Evolutionary conservation across 2,888 invertebrate genomes (phyloP).

Genomic region (Drosophila incognita): DNA sequence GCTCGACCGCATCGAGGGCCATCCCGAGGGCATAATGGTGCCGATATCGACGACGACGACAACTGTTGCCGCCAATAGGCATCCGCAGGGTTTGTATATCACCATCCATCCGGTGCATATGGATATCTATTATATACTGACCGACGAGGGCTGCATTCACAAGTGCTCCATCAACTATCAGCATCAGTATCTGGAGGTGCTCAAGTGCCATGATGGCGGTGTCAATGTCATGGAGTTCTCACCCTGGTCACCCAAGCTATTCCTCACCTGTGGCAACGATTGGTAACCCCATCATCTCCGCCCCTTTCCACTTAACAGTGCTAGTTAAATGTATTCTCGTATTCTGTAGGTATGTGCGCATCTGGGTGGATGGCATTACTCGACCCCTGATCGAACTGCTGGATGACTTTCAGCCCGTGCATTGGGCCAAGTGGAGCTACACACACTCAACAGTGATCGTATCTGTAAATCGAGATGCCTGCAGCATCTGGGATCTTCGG

Average conservation of each 20-base stretch:
- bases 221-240: conserved; percentile 90
- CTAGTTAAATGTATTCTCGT: not conserved
- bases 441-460: conserved; percentile 90
- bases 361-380: conserved; percentile 91
- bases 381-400: conserved; percentile 87
- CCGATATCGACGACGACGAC: conserved; percentile 27
- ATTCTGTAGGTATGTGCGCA: conserved; percentile 86
- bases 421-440: conserved; percentile 90
- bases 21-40: conserved; percentile 87
- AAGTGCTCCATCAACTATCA: conserved; percentile 93
- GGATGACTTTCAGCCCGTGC: conserved; percentile 85
- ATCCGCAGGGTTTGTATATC: conserved; percentile 88
- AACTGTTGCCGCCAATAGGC: conserved; percentile 86
- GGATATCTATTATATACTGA: conserved; percentile 91
- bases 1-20: conserved; percentile 88
- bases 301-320: not conserved
- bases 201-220: conserved; percentile 92
- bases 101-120: conserved; percentile 88
- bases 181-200: conserved; percentile 90
- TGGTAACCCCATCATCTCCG: conserved; percentile 84
- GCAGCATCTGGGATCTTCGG: conserved; percentile 93
- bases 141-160: conserved; percentile 93
- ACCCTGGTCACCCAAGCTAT: conserved; percentile 89
- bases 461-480: conserved; percentile 87
- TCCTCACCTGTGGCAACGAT: conserved; percentile 92